A percentile compares a stretch with the other conserved stretches of the same genome.
Evolutionary conservation across 2,888 invertebrate species (phyloP).

Genomic region (Lithodes maja): DNA sequence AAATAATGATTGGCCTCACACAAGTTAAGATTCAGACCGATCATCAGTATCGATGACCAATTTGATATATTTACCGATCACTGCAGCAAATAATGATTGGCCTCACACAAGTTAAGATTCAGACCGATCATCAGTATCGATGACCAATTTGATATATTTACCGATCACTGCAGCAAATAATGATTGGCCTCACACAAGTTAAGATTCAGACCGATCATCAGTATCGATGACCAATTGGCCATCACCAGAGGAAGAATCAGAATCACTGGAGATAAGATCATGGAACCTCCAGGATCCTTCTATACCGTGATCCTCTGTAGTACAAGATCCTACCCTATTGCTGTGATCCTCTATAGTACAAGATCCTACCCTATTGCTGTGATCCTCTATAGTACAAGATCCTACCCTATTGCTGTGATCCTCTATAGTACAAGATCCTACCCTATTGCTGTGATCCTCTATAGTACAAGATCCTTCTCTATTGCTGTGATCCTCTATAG

Average conservation of each 20-base stretch:
- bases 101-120: no score
- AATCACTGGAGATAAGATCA: constrained; percentile 48
- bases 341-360: not conserved
- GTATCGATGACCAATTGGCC: constrained; percentile 25
- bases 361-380: not conserved
- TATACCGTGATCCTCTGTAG: not conserved
- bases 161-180: no score
- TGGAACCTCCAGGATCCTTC: constrained; percentile 35
- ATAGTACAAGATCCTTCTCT: not conserved
- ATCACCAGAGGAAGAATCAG: constrained; percentile 20
- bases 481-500: not conserved
- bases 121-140: no score
- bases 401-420: not conserved
- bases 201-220: not conserved
- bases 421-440: not conserved
- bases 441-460: not conserved
- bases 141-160: no score
- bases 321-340: not conserved
- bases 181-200: no score
- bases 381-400: not conserved
- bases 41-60: no score
- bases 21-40: no score
- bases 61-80: no score
- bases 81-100: no score
- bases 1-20: no score